These are phyloP conservation scores for Eremobia ochroleuca DNA, from an alignment of 2,888 invertebrate species.

Conservation along the genomic window DNA sequence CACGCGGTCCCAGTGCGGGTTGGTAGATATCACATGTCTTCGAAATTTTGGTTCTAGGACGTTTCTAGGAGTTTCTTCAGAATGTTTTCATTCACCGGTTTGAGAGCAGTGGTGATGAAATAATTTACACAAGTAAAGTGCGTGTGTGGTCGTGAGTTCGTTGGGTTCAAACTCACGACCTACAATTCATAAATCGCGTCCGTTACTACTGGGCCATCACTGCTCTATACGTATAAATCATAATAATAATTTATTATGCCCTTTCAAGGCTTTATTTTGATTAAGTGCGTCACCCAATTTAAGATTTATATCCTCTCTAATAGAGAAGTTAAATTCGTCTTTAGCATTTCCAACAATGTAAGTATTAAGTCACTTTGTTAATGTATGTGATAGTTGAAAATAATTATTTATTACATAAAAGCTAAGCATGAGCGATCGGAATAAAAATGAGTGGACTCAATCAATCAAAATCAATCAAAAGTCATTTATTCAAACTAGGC, in stretches of 20 bases:
- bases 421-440: too few relatives aligned
- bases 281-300: constrained; percentile 12
- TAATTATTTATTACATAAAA: neutral
- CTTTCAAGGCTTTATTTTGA: constrained; percentile 49
- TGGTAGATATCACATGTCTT: neutral
- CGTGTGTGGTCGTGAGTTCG: too few relatives aligned
- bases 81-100: neutral
- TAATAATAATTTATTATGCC: constrained; percentile 27
- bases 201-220: neutral
- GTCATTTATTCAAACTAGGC: too few relatives aligned
- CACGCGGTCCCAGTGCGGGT: neutral
- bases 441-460: too few relatives aligned
- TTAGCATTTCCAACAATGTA: neutral
- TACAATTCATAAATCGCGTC: neutral
- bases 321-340: neutral
- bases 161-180: neutral
- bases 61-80: neutral
- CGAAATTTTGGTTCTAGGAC: neutral
- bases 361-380: too few relatives aligned
- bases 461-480: too few relatives aligned
- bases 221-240: neutral
- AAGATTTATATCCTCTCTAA: constrained; percentile 20
- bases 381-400: neutral
- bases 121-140: neutral
- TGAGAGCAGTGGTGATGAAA: neutral